Conservation (phyloP, 2,888 invertebrate species). For the Liopterus haemorrhoidalis region DNA sequence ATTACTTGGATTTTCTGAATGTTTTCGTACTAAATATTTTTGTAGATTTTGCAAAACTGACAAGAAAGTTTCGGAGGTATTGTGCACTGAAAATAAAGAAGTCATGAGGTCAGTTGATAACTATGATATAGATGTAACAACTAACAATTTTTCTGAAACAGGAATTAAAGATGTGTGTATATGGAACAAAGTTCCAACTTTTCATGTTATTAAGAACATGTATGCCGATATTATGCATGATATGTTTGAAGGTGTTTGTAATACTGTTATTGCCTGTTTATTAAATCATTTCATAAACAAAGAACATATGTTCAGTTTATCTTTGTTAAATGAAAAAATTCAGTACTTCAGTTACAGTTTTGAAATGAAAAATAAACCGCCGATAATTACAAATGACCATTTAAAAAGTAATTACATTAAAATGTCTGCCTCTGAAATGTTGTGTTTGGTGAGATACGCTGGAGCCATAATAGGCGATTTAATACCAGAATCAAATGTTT, state of each 20-base stretch:
- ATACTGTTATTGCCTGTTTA: constrained; percentile 25
- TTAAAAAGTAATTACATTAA: constrained; percentile 25
- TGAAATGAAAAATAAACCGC: constrained; percentile 26
- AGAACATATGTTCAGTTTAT: constrained; percentile 24
- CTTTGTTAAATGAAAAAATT: constrained; percentile 22
- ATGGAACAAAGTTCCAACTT: constrained; percentile 25
- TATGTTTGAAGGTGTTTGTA: constrained; percentile 30
- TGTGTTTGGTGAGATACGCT: constrained; percentile 23
- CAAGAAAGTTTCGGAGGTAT: too few species aligned
- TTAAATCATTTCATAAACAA: constrained; percentile 25
- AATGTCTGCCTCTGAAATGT: constrained; percentile 29
- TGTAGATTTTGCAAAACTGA: too few species aligned
- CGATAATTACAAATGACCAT: constrained; percentile 22
- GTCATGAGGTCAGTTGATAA: constrained; percentile 18
- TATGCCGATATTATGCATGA: constrained; percentile 31
- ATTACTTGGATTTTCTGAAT: constrained; percentile 14
- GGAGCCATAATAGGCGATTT: constrained; percentile 29
- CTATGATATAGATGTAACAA: constrained; percentile 23
- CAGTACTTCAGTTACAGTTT: constrained; percentile 17
- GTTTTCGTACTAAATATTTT: constrained; percentile 16
- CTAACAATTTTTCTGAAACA: constrained; percentile 21
- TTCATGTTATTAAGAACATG: constrained; percentile 30
- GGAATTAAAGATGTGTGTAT: constrained; percentile 27
- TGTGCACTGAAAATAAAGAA: constrained; percentile 1
- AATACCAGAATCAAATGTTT: constrained; percentile 23